phyloP scores from a whole-genome alignment of 2,797 vertebrate species.

The Mergus octosetaceus region DNA sequence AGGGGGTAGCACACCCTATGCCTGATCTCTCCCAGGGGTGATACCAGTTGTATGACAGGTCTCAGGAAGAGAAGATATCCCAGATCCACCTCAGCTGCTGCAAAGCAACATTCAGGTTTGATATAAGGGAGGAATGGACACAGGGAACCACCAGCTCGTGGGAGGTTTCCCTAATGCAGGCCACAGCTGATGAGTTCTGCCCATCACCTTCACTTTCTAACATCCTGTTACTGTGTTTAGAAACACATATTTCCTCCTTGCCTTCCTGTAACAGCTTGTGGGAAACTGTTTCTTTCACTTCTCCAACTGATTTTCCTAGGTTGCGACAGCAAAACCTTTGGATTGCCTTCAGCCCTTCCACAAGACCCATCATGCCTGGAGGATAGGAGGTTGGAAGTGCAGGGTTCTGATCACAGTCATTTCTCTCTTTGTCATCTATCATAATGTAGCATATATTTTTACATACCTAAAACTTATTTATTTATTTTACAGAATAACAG shows the following conservation, averaged over 20 bases:
- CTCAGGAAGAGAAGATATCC: not conserved
- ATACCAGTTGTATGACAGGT: too few species aligned
- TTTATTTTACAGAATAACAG: not conserved
- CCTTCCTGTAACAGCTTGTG: not conserved
- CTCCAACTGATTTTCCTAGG: not conserved
- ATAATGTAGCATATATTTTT: not conserved
- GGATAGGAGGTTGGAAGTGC: not conserved
- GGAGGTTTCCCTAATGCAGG: not conserved
- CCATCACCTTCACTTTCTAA: not conserved
- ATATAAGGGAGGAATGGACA: not conserved
- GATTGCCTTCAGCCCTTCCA: not conserved
- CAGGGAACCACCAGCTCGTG: not conserved
- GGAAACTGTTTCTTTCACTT: not conserved
- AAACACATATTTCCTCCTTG: rapidly evolving
- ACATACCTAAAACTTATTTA: not conserved
- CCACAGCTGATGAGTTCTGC: not conserved
- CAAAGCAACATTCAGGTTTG: not conserved
- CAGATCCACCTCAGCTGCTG: not conserved
- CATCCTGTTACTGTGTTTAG: not conserved
- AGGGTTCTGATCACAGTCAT: rapidly evolving
- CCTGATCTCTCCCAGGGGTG: not conserved
- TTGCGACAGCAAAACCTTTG: not conserved
- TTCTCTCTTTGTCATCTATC: not conserved
- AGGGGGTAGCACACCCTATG: not conserved
- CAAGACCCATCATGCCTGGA: not conserved